phyloP scores from a whole-genome alignment of 1,140 invertebrate species.

The Drosophila pruinosa region DNA sequence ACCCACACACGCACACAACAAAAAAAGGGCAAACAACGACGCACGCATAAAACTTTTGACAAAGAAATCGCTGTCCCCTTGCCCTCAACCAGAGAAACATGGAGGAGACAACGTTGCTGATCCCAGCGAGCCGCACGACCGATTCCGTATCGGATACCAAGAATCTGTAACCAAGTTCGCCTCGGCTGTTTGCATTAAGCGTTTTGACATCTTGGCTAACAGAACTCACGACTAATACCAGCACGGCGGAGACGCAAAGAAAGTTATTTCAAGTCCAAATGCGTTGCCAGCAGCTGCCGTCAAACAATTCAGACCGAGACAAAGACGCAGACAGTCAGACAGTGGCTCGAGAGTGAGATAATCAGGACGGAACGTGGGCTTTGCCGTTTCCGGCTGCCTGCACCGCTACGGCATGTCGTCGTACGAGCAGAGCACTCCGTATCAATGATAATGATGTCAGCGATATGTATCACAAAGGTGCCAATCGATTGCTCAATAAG shows the following conservation, averaged over 20 bases:
- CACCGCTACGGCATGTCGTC: background rate
- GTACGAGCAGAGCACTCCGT: constrained; percentile 9
- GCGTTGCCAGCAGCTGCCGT: constrained; percentile 11
- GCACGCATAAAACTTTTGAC: constrained; percentile 79
- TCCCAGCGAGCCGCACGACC: constrained; percentile 67
- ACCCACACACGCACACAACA: background rate
- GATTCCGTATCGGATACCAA: constrained; percentile 51
- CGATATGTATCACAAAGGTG: constrained; percentile 62
- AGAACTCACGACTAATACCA: constrained; percentile 36
- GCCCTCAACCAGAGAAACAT: background rate
- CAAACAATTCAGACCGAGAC: background rate
- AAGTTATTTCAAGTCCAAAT: constrained; percentile 66
- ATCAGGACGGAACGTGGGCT: constrained; percentile 54
- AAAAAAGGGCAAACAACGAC: constrained; percentile 61
- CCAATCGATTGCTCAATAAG: constrained; percentile 71
- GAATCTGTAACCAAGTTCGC: constrained; percentile 45
- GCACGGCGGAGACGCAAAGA: constrained; percentile 40
- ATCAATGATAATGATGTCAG: constrained; percentile 70
- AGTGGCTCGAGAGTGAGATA: constrained; percentile 31
- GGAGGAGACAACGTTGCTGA: constrained; percentile 39
- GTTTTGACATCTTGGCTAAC: constrained; percentile 74
- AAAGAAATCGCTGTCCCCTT: constrained; percentile 55
- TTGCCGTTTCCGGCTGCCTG: constrained; percentile 33
- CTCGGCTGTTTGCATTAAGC: constrained; percentile 64
- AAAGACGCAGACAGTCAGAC: background rate